Evolutionary conservation across 2,797 vertebrate species (phyloP).

Genomic region (Acipenser oxyrinchus): DNA sequence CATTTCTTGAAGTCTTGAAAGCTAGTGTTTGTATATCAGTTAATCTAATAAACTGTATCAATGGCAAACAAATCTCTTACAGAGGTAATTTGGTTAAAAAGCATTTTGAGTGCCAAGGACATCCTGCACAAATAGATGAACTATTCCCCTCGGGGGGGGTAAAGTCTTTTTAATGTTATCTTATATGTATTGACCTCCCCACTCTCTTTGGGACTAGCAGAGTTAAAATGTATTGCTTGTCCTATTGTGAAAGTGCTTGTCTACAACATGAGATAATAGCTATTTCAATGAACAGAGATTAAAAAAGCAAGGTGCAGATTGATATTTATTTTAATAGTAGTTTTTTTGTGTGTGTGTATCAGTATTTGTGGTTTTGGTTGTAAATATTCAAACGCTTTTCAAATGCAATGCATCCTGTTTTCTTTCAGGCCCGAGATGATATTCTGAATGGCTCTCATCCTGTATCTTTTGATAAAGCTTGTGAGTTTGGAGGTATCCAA

Average conservation of each 20-base stretch:
- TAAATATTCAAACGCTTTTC: no score
- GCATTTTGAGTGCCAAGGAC: background rate
- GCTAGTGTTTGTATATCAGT: no score
- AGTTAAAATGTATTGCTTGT: background rate
- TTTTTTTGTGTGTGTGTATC: no score
- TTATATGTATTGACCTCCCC: background rate
- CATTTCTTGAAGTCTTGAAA: no score
- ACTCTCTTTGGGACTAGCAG: background rate
- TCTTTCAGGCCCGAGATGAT: slow-evolving; percentile 85
- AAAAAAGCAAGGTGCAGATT: background rate
- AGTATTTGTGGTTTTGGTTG: no score
- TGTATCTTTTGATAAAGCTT: slow-evolving; percentile 96
- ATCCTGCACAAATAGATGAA: slow-evolving; percentile 4
- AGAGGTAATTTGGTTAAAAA: background rate
- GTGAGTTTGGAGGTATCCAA: slow-evolving; percentile 94
- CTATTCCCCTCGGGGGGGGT: background rate
- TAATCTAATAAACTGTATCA: no score
- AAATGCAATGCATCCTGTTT: slow-evolving; percentile 1
- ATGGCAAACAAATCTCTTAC: no score
- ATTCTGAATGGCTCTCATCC: slow-evolving; percentile 97
- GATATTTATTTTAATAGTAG: background rate
- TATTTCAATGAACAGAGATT: slow-evolving; percentile 5
- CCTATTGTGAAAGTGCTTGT: background rate
- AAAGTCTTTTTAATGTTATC: background rate
- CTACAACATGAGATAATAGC: background rate